Evolutionary conservation across 2,113 vertebrate species (phyloP), one percentile per base, ranked within the genome.

Genomic region (Acanthochromis polyacanthus): DNA sequence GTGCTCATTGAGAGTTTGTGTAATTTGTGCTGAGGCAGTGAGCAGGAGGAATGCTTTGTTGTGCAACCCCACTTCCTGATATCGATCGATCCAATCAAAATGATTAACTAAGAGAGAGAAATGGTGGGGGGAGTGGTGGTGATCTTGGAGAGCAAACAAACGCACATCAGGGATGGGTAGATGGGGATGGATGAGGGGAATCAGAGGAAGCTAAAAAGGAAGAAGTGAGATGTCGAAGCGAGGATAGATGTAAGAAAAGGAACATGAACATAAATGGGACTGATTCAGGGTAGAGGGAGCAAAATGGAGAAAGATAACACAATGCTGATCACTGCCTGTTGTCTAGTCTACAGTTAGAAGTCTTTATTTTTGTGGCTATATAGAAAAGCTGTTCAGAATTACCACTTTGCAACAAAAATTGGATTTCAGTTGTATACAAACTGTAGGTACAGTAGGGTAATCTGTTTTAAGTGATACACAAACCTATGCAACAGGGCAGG

Each of bases 31-130:
- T 85, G 63, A 88, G 76, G 40, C 57, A 32, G 61, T 61, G 57
- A 71, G 56, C 60, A 38, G 30, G 23, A 11, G 38, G 51, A 80
- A 67, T 59, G 73, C 52, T 61, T 83, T 67, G 83, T 82, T 67
- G 53, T 62, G 66, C 80, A 67, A 59, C 48, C 52, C 63, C 60
- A 68, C 79, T 74, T 86, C 75, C 74, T 78, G 60, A 76, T 85
- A 88, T 71, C 78, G 88, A 87, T 83, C 40, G 19, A 83, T 64
- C 71, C 76, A 88, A 85, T 88, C 85, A 81, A 78, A 91, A 79
- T 89, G 76, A 89, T 88, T 85, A 83, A 86, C 74, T 81, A 43
- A 79, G 55, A 70, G 52, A 40, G 16, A 28, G 71, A 63, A 17
- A 16, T 4, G 48, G 22, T 8, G 15, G 48, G 17, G 69, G 30